Conservation (phyloP, 2,888 invertebrate species). For the Suillia variegata region DNA sequence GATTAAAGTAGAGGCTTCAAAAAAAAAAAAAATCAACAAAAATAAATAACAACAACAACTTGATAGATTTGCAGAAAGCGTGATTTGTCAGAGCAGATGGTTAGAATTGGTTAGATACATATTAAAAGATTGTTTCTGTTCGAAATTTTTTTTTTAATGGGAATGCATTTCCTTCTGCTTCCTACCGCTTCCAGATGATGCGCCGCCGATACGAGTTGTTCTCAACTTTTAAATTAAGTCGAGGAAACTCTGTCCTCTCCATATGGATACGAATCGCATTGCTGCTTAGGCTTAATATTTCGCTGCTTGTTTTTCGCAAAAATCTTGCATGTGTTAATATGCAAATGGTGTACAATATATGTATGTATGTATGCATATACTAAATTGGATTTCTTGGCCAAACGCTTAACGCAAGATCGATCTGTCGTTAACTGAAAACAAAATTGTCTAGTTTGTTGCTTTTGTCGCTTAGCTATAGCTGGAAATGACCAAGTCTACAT, state of each 20-base stretch:
- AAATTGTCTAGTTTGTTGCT: slow-evolving; percentile 3
- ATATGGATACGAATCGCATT: too few relatives aligned
- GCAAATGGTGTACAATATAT: slow-evolving; percentile 6
- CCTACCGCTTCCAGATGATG: too few relatives aligned
- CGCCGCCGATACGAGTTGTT: too few relatives aligned
- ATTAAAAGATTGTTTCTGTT: too few relatives aligned
- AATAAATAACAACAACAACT: too few relatives aligned
- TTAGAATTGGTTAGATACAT: not conserved
- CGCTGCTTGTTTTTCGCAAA: not conserved
- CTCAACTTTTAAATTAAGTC: too few relatives aligned
- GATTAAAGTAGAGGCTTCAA: not conserved
- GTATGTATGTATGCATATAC: not conserved
- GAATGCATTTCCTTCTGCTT: too few relatives aligned
- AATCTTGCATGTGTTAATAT: slow-evolving; percentile 16
- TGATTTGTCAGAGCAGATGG: slow-evolving; percentile 46
- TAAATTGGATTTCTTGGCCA: not conserved
- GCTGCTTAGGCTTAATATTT: not conserved
- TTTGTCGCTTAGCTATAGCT: too few relatives aligned
- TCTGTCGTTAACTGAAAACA: slow-evolving; percentile 4
- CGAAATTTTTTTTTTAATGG: too few relatives aligned
- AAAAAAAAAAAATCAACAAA: not conserved
- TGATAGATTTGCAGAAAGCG: slow-evolving; percentile 44
- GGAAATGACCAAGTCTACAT: not conserved
- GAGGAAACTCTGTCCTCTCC: too few relatives aligned
- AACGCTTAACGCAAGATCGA: slow-evolving; percentile 8